Conservation (phyloP, 2,797 vertebrate species). For the Peromyscus melanophrys region DNA sequence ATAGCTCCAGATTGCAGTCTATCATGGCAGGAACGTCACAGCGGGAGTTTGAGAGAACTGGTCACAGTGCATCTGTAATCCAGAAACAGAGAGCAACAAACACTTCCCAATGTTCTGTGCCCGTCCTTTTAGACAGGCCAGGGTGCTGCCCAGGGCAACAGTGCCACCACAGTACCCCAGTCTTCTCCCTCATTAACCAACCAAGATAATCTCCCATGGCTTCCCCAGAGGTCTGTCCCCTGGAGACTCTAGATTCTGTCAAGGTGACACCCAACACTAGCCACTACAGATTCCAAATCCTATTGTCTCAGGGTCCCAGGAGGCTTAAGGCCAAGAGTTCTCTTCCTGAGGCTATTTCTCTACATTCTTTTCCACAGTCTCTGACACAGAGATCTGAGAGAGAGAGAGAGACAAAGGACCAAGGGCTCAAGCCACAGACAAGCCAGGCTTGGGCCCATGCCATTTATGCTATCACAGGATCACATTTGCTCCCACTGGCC, state of each 20-base stretch:
- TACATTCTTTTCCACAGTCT: neutral
- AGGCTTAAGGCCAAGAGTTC: neutral
- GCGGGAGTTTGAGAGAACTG: neutral
- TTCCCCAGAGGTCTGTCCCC: neutral
- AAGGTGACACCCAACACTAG: neutral
- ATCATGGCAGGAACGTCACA: too few relatives aligned
- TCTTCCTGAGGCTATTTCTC: neutral
- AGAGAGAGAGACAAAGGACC: neutral
- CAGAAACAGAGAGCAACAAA: neutral
- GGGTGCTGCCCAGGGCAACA: neutral
- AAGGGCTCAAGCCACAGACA: too few relatives aligned
- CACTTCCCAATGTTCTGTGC: neutral
- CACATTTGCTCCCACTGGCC: accelerated
- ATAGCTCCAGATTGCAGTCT: neutral
- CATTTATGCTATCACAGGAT: accelerated
- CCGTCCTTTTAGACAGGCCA: neutral
- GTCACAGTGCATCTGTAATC: too few relatives aligned
- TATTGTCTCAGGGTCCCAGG: neutral
- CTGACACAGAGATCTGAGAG: neutral
- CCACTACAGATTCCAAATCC: neutral
- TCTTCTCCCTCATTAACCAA: too few relatives aligned
- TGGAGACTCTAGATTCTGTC: neutral
- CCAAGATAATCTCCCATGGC: too few relatives aligned
- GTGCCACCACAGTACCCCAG: neutral
- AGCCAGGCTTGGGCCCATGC: too few relatives aligned